Base-by-base conservation (phyloP, 2,888 invertebrate genomes). In the Eilema griseolum region DNA sequence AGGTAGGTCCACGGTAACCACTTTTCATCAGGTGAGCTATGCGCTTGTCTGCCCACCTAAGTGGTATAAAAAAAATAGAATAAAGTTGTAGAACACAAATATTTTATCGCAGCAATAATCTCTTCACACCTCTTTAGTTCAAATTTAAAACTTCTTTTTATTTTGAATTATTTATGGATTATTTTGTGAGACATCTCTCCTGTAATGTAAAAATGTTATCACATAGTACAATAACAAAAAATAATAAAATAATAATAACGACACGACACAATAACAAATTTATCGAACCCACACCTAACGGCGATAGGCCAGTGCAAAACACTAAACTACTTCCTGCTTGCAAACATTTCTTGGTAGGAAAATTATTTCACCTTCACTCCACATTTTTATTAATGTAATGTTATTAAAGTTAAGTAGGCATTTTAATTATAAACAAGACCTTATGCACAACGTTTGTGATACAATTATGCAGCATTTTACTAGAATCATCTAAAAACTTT, bases 401-500 rank as follows among this genome's bases (percentile, higher is more conserved):
- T 75, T 37, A 81, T 75, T 79, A 78, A 81, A 79, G 83, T 81
- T 57, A 66, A 1, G 11, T 57, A 33, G 31, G 79, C 72, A 85
- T 83, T 85, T 79, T 81, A 82, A 87, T 83, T 83, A 80, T 31
- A 82, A 83, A 79, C 80, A 65, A 84, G 79, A 81, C 81, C 84
- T 86, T 84, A 84, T 68, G 74, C 74, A 78, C 82, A 79, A 76
- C 78, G 70, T 84, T 84, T 71, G 81, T 86, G 75, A 79, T 85
- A 84, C 81, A 75, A 86, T 88, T 85, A 86, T 83, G 78, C 74
- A 71, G 79, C 67, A 83, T 84, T 86, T 87, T 86, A 82, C 79
- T 82, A 88, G 84, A 85, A 78, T 79, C 80, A 77, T 78, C 84
- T 89, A 79, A 79, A 82, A 81, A 83, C 88, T 89, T 89, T 89